phyloP scores from a whole-genome alignment of 53 echinoderm and acorn worm genomes.

The Luidia sarsii region DNA sequence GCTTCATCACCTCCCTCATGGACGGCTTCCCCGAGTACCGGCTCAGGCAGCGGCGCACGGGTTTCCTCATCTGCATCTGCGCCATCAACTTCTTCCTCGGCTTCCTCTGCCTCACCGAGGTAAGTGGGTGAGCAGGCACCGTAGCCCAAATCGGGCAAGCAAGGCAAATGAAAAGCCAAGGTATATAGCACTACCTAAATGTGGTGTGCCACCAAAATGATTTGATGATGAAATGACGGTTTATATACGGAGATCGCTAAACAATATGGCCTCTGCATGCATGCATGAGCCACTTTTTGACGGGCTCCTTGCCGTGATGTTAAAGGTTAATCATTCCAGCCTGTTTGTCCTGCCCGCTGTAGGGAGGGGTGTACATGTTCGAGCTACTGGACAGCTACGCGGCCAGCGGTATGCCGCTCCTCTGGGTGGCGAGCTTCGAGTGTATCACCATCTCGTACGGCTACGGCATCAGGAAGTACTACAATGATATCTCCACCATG shows the following conservation, averaged over 20 bases:
- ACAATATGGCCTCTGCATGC: no score
- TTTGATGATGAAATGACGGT: no score
- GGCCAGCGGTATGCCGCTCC: constrained; percentile 77
- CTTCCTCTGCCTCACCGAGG: constrained; percentile 68
- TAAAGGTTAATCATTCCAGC: no score
- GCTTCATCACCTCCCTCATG: constrained; percentile 77
- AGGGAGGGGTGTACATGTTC: constrained; percentile 97
- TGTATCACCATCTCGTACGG: constrained; percentile 81
- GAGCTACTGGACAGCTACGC: constrained; percentile 84
- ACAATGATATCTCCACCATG: constrained; percentile 66
- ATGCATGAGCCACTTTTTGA: no score
- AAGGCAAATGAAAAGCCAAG: no score
- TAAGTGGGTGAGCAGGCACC: no score
- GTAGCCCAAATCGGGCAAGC: not conserved
- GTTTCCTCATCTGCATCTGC: constrained; percentile 58
- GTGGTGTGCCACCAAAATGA: no score
- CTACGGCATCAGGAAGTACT: constrained; percentile 79
- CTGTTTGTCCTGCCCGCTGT: no score
- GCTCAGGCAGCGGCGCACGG: constrained; percentile 61
- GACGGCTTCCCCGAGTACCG: constrained; percentile 69
- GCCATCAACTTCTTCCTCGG: constrained; percentile 67
- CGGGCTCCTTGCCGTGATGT: no score
- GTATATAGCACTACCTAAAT: no score
- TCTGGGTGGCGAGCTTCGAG: constrained; percentile 91
- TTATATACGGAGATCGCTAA: not conserved